Conservation (phyloP, 2,888 invertebrate genomes). For the Eilema depressum region DNA sequence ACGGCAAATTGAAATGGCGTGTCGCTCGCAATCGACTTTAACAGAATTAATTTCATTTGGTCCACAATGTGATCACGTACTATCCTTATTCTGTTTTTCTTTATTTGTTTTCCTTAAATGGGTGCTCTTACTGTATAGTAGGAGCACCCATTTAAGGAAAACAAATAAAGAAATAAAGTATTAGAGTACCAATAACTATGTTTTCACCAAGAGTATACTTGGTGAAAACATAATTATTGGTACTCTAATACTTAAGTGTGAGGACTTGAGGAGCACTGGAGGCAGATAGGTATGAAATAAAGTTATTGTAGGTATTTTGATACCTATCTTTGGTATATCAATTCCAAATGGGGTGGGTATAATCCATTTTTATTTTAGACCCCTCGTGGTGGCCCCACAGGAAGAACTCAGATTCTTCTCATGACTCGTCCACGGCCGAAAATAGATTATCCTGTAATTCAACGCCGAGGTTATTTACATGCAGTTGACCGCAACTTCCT, state of each 20-base stretch:
- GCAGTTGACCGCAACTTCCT: neutral
- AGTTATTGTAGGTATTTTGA: too few relatives aligned
- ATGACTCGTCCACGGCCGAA: neutral
- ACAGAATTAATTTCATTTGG: neutral
- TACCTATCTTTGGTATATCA: too few relatives aligned
- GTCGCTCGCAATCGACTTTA: neutral
- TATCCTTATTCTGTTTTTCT: neutral
- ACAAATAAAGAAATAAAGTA: neutral
- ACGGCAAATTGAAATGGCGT: neutral
- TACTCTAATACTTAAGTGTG: neutral
- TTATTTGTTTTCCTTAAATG: neutral
- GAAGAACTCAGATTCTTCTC: neutral
- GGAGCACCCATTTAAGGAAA: neutral
- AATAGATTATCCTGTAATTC: conserved; percentile 10
- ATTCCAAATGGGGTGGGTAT: neutral
- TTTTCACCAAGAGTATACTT: too few relatives aligned
- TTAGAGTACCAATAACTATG: neutral
- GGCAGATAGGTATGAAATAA: too few relatives aligned
- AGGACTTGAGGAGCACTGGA: too few relatives aligned
- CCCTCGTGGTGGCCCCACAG: neutral
- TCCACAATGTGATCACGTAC: neutral
- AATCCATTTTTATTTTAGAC: neutral
- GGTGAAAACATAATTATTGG: neutral
- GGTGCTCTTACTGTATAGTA: neutral
- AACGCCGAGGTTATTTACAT: neutral